Evolutionary conservation across 2,888 invertebrate species (phyloP).

Genomic region (Bombylius major): DNA sequence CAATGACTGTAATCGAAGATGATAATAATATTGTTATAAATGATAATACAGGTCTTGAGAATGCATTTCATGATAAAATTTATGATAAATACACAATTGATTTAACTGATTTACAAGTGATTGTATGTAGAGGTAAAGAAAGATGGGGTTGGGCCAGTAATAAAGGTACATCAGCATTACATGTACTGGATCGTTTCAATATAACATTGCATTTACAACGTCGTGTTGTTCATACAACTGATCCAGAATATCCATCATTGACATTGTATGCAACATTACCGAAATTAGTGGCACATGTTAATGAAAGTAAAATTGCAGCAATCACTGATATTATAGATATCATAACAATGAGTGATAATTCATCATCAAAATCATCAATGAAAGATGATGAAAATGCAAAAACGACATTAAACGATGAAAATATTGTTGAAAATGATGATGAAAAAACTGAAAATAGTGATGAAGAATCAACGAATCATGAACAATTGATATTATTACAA

Average conservation of each 20-base stretch:
- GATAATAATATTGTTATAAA: slow-evolving; percentile 31
- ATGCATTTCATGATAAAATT: slow-evolving; percentile 51
- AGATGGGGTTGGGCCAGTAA: slow-evolving; percentile 82
- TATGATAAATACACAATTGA: slow-evolving; percentile 71
- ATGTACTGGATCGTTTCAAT: slow-evolving; percentile 70
- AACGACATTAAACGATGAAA: neutral
- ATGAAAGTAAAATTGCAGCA: slow-evolving; percentile 74
- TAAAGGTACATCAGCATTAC: slow-evolving; percentile 70
- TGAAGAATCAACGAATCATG: slow-evolving; percentile 32
- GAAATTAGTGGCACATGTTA: slow-evolving; percentile 75
- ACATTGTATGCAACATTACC: slow-evolving; percentile 78
- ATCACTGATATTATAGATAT: slow-evolving; percentile 44
- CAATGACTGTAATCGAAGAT: slow-evolving; percentile 46
- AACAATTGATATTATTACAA: slow-evolving; percentile 58
- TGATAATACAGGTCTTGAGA: slow-evolving; percentile 39
- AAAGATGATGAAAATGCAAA: neutral
- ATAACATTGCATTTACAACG: slow-evolving; percentile 62
- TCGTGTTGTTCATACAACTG: slow-evolving; percentile 65
- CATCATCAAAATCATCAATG: neutral
- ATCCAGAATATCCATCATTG: slow-evolving; percentile 76
- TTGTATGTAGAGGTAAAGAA: slow-evolving; percentile 79
- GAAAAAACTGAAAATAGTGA: neutral
- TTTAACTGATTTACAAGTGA: slow-evolving; percentile 70
- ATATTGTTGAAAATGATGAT: slow-evolving; percentile 7
- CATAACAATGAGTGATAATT: slow-evolving; percentile 21